These are phyloP conservation scores for Dolichoris vasculosae DNA, from an alignment of 1,140 invertebrate species.

Conservation along the genomic window DNA sequence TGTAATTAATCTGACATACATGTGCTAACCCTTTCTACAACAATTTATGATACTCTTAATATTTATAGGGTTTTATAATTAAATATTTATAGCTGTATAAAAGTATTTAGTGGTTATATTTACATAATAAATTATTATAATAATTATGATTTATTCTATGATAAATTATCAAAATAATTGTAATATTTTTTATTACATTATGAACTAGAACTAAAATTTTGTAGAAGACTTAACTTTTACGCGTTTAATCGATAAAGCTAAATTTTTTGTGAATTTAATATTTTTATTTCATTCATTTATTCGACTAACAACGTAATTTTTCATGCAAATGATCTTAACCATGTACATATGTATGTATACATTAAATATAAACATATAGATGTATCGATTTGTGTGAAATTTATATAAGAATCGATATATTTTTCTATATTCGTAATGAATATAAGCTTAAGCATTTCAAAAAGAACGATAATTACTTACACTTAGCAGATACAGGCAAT, in stretches of 20 bases:
- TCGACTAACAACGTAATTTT: no score
- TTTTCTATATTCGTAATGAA: no score
- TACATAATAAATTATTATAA: neutral
- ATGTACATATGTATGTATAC: no score
- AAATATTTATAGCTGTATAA: neutral
- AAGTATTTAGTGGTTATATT: neutral
- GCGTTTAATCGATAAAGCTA: neutral
- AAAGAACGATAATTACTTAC: conserved; percentile 4
- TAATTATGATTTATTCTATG: neutral
- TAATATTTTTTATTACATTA: neutral
- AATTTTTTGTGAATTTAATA: no score
- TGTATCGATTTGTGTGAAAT: no score
- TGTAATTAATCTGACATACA: neutral
- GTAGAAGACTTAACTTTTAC: neutral
- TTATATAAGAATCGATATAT: no score
- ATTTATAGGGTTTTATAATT: neutral
- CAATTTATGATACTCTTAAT: neutral
- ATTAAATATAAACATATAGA: no score
- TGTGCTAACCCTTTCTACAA: neutral
- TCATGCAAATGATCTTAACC: no score
- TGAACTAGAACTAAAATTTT: neutral
- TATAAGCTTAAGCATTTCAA: neutral
- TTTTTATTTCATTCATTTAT: neutral
- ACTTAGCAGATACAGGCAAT: neutral
- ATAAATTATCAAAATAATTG: neutral